phyloP scores from a whole-genome alignment of 2,113 vertebrate genomes.

The Stegostoma tigrinum region DNA sequence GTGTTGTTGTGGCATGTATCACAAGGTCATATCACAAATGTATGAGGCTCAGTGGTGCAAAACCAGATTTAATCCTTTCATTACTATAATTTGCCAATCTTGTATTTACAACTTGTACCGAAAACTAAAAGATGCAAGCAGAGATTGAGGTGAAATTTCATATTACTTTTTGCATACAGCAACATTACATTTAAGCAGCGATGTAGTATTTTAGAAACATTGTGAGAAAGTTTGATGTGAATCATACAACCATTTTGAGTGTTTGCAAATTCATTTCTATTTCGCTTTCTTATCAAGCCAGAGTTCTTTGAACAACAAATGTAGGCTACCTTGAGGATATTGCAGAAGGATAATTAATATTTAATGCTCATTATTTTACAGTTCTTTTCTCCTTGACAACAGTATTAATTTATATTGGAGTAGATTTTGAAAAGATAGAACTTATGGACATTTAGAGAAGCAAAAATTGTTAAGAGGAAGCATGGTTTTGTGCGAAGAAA shows the following conservation, averaged over 20 bases:
- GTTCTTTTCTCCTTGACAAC: neutral
- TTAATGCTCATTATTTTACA: neutral
- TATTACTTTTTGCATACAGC: neutral
- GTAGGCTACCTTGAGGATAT: neutral
- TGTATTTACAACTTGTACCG: neutral
- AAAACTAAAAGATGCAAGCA: neutral
- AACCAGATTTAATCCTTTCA: neutral
- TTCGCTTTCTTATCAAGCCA: neutral
- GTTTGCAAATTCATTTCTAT: neutral
- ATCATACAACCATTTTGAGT: neutral
- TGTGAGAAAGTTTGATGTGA: neutral
- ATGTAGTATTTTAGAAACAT: neutral
- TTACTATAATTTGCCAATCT: neutral
- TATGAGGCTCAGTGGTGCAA: neutral
- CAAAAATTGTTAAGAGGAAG: too few species aligned
- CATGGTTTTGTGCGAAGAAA: too few species aligned
- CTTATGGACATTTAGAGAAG: too few species aligned
- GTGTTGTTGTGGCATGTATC: neutral
- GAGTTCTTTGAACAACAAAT: neutral
- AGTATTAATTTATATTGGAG: neutral
- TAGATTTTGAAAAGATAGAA: neutral
- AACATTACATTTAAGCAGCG: neutral
- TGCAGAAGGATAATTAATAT: neutral
- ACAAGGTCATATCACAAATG: neutral
- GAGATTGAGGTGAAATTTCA: neutral